Evolutionary conservation across 2,888 invertebrate species (phyloP).

Genomic region (Allacma fusca): DNA sequence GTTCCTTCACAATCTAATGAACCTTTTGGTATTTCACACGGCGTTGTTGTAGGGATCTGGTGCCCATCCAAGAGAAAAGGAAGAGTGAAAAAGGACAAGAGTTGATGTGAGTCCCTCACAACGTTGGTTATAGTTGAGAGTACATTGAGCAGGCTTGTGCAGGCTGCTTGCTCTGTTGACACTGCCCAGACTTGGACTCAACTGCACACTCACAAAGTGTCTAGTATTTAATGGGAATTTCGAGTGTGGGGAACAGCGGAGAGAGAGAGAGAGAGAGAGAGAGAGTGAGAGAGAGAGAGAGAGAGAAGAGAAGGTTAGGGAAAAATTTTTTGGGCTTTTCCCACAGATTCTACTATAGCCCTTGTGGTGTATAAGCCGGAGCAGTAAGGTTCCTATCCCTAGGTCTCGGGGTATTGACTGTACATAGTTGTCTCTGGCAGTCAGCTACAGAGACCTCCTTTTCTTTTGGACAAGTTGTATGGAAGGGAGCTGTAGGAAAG

Average conservation of each 20-base stretch:
- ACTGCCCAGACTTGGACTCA: slow-evolving; percentile 25
- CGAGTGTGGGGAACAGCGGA: not conserved
- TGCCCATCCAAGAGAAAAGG: too few species aligned
- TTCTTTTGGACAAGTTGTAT: slow-evolving; percentile 11
- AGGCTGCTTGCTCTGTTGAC: slow-evolving; percentile 20
- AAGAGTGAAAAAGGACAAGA: too few species aligned
- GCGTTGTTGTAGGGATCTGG: too few species aligned
- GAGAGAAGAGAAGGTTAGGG: slow-evolving; percentile 10
- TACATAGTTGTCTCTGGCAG: too few species aligned
- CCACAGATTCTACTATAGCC: slow-evolving; percentile 14
- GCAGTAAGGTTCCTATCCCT: too few species aligned
- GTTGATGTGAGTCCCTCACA: not conserved
- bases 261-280: slow-evolving; percentile 7
- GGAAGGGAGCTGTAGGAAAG: slow-evolving; percentile 1
- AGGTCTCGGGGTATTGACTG: too few species aligned
- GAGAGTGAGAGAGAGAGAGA: slow-evolving; percentile 13
- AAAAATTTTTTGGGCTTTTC: slow-evolving; percentile 10
- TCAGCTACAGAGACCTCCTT: not conserved
- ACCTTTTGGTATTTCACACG: too few species aligned
- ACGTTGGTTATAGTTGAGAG: not conserved
- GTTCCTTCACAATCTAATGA: too few species aligned
- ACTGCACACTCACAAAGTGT: not conserved
- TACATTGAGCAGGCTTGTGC: slow-evolving; percentile 14
- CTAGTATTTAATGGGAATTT: slow-evolving; percentile 26
- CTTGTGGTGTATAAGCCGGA: not conserved